Evolutionary conservation across 2,113 vertebrate genomes (phyloP).

Genomic region (Paedocypris sp.): DNA sequence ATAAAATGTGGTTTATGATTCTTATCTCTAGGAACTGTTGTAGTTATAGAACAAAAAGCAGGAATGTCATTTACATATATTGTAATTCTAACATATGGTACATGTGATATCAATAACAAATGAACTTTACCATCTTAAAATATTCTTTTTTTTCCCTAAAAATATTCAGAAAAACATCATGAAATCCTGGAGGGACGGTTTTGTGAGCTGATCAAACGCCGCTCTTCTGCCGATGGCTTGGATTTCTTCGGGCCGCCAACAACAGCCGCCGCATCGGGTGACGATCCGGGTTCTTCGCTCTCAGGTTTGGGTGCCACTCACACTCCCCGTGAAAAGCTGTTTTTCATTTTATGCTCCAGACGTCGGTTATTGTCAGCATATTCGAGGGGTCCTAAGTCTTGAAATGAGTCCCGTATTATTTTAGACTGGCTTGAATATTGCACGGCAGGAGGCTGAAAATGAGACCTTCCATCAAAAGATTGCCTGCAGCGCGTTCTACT

Average conservation of each 20-base stretch:
- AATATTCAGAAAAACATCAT: no score
- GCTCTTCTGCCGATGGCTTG: no score
- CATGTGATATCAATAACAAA: no score
- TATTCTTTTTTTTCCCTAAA: no score
- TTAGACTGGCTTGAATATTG: constrained; percentile 65
- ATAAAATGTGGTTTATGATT: no score
- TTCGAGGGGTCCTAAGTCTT: constrained; percentile 67
- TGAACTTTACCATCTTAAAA: no score
- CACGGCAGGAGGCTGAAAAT: constrained; percentile 66
- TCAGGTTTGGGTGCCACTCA: constrained; percentile 38
- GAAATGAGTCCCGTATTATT: constrained; percentile 70
- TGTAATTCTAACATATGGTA: no score
- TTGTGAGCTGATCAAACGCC: no score
- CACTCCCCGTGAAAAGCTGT: constrained; percentile 58
- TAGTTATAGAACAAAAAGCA: no score
- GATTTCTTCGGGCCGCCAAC: constrained; percentile 32
- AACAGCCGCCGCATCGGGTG: constrained; percentile 49
- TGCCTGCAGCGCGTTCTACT: constrained; percentile 66
- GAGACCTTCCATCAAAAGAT: constrained; percentile 72
- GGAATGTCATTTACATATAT: no score
- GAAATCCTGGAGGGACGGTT: no score
- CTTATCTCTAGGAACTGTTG: no score
- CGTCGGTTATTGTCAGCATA: constrained; percentile 66
- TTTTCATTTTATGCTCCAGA: constrained; percentile 61
- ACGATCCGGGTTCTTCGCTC: constrained; percentile 56